Evolutionary conservation across 2,113 vertebrate species (phyloP).

Genomic region (Nerophis ophidion): DNA sequence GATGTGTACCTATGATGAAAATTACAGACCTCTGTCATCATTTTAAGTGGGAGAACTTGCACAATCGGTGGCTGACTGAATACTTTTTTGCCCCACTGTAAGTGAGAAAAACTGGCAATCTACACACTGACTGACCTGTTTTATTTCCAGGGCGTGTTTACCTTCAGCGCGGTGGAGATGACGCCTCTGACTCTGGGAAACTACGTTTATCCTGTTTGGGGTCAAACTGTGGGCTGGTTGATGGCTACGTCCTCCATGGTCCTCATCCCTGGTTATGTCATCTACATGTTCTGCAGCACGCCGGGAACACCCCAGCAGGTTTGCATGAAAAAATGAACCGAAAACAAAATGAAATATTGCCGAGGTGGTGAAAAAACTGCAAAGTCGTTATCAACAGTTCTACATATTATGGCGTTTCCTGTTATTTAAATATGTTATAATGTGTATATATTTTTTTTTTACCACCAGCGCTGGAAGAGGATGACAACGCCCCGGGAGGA

Average conservation of each 20-base stretch:
- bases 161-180: constrained; percentile 88
- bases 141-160: constrained; percentile 73
- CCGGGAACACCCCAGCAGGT: constrained; percentile 70
- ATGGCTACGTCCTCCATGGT: constrained; percentile 88
- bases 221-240: constrained; percentile 81
- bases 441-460: not conserved
- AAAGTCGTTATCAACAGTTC: not conserved
- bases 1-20: too few species aligned
- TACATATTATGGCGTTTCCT: not conserved
- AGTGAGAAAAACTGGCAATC: not conserved
- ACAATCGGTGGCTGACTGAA: too few species aligned
- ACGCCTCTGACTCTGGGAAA: constrained; percentile 81
- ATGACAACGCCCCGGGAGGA: constrained; percentile 74
- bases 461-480: constrained; percentile 73
- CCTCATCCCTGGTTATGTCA: constrained; percentile 79
- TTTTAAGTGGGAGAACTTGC: too few species aligned
- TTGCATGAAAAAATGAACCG: not conserved
- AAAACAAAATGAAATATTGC: too few species aligned
- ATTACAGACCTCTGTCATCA: too few species aligned
- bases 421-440: too few species aligned
- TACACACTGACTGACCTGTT: not conserved
- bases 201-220: constrained; percentile 82
- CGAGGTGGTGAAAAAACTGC: too few species aligned
- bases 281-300: constrained; percentile 77
- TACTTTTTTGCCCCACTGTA: too few species aligned